A percentile compares a stretch with the other conserved stretches of the same genome.
phyloP scores from a whole-genome alignment of 2,888 invertebrate genomes.

The Idaea straminata region DNA sequence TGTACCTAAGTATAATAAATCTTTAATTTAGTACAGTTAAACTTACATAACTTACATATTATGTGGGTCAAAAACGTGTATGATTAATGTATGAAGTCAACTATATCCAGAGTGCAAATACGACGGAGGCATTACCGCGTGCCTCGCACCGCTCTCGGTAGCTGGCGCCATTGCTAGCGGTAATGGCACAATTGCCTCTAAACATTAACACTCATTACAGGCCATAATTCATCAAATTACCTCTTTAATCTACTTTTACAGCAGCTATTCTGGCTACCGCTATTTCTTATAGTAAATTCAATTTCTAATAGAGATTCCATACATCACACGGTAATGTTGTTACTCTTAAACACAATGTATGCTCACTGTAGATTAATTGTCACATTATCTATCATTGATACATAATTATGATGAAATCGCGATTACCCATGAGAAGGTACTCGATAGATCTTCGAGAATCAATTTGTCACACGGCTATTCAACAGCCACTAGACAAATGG shows the following conservation, averaged over 20 bases:
- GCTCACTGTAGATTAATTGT: constrained; percentile 14
- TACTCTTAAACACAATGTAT: constrained; percentile 26
- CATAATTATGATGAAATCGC: constrained; percentile 22
- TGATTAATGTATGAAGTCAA: constrained; percentile 45
- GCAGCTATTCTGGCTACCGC: constrained; percentile 36
- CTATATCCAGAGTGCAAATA: constrained; percentile 40
- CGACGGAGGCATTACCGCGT: constrained; percentile 34
- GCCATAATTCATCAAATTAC: constrained; percentile 53
- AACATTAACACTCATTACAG: constrained; percentile 48
- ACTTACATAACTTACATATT: constrained; percentile 29
- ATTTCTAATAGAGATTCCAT: constrained; percentile 49
- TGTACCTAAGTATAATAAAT: background rate
- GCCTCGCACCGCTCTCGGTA: background rate
- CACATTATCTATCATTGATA: constrained; percentile 20
- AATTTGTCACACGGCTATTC: constrained; percentile 30
- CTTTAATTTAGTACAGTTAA: constrained; percentile 11
- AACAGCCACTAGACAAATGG: constrained; percentile 33
- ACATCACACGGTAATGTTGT: constrained; percentile 18
- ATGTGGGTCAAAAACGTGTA: constrained; percentile 34
- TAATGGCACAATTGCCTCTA: constrained; percentile 28
- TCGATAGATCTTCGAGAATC: constrained; percentile 20
- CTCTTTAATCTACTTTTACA: constrained; percentile 49
- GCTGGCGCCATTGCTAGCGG: constrained; percentile 24
- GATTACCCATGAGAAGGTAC: constrained; percentile 16
- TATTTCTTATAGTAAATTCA: constrained; percentile 48